phyloP scores from a whole-genome alignment of 30 jellyfish, hydroid and myxozoan species.

The Chrysaora quinquecirrha region DNA sequence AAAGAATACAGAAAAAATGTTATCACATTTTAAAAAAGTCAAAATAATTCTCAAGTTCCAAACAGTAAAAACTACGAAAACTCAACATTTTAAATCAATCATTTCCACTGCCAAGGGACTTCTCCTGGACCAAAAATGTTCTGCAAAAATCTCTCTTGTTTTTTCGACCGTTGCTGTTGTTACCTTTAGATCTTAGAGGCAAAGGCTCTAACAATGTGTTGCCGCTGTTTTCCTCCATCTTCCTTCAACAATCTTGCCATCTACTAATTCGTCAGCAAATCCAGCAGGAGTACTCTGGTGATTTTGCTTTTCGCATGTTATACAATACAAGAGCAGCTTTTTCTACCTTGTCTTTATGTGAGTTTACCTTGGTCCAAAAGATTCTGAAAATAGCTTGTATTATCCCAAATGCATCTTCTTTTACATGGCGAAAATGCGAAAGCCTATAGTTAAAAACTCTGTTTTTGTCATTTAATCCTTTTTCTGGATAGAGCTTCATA shows the following conservation, averaged over 20 bases:
- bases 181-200: neutral
- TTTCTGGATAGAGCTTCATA: slow-evolving; percentile 43
- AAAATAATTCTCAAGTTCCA: no score
- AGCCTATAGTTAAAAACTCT: slow-evolving; percentile 15
- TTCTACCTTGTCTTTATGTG: slow-evolving; percentile 10
- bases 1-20: no score
- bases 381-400: slow-evolving; percentile 9
- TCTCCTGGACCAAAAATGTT: no score
- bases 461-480: slow-evolving; percentile 6
- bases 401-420: slow-evolving; percentile 6
- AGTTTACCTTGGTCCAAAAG: neutral
- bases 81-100: no score
- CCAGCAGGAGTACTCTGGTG: no score
- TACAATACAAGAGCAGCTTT: slow-evolving; percentile 13
- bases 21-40: no score
- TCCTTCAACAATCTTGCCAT: no score
- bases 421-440: neutral
- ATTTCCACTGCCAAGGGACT: slow-evolving; percentile 12
- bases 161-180: neutral
- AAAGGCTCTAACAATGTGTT: neutral
- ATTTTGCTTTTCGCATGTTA: no score
- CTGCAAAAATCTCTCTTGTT: no score
- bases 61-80: no score
- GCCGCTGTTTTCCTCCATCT: no score
- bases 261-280: no score